Evolutionary conservation across 2,797 vertebrate genomes (phyloP).

Genomic region (Rhabdophis nuchalis): DNA sequence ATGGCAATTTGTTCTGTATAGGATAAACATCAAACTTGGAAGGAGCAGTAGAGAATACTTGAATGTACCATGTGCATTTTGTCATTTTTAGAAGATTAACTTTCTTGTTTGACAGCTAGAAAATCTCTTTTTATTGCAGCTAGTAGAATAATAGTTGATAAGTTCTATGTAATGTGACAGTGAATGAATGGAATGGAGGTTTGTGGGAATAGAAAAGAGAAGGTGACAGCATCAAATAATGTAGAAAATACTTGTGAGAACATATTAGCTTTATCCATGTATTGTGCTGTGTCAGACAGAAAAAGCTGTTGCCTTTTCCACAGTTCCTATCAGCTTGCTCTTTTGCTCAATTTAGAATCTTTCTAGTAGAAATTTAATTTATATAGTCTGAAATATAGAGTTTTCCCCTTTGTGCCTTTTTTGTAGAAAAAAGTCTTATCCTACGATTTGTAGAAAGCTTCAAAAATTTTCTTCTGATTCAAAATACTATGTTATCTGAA

Average conservation of each 20-base stretch:
- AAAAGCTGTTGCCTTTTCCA: constrained; percentile 34
- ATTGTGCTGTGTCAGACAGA: constrained; percentile 10
- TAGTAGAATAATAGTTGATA: constrained; percentile 36
- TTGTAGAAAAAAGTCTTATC: constrained; percentile 24
- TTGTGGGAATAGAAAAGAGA: constrained; percentile 23
- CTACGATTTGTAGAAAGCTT: background rate
- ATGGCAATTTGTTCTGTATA: background rate
- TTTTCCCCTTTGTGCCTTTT: background rate
- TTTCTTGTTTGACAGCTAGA: constrained; percentile 11
- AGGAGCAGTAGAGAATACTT: background rate
- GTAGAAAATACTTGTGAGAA: constrained; percentile 18
- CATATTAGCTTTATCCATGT: constrained; percentile 20
- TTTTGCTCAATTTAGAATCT: constrained; percentile 31
- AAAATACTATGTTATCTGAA: background rate
- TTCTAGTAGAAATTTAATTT: constrained; percentile 45
- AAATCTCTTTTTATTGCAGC: constrained; percentile 24
- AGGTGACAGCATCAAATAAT: constrained; percentile 30
- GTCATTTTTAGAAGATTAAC: background rate
- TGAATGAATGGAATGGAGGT: constrained; percentile 34
- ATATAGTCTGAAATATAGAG: constrained; percentile 18
- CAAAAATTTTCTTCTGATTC: background rate
- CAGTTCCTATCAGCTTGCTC: constrained; percentile 25
- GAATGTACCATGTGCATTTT: background rate
- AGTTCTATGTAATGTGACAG: constrained; percentile 22
- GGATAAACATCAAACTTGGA: background rate